phyloP scores from a whole-genome alignment of 2,888 invertebrate genomes.

The Luperina nickerlii region DNA sequence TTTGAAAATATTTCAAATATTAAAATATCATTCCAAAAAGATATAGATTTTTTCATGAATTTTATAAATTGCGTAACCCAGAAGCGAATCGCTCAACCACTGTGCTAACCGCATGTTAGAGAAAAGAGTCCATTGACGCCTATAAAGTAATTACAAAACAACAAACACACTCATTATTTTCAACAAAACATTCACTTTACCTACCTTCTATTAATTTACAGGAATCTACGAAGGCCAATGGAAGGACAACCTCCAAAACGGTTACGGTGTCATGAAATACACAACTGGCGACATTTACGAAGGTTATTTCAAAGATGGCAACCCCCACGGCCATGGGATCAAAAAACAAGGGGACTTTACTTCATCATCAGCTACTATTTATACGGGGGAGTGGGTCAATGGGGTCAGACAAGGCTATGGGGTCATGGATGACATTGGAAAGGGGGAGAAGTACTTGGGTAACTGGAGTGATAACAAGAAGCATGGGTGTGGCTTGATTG shows the following conservation, averaged over 20 bases:
- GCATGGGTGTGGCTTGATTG: slow-evolving; percentile 95
- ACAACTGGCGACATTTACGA: slow-evolving; percentile 95
- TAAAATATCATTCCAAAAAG: too few relatives aligned
- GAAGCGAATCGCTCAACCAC: not conserved
- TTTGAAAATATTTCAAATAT: too few relatives aligned
- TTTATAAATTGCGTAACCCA: slow-evolving; percentile 1
- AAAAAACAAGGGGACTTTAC: slow-evolving; percentile 95
- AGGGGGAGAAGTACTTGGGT: slow-evolving; percentile 97
- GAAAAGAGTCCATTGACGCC: not conserved
- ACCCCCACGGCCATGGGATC: slow-evolving; percentile 96
- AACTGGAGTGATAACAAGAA: slow-evolving; percentile 96
- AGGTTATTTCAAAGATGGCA: slow-evolving; percentile 96
- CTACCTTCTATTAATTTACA: slow-evolving; percentile 68
- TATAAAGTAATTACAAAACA: slow-evolving; percentile 3
- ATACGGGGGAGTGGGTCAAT: slow-evolving; percentile 96
- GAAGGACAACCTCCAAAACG: slow-evolving; percentile 96
- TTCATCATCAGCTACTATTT: slow-evolving; percentile 93
- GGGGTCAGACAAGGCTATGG: slow-evolving; percentile 96
- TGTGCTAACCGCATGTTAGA: not conserved
- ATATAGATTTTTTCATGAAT: not conserved
- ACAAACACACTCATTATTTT: not conserved
- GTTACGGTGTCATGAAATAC: slow-evolving; percentile 94
- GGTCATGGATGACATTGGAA: slow-evolving; percentile 95
- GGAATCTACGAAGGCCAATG: slow-evolving; percentile 95
- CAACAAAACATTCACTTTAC: not conserved